phyloP scores from a whole-genome alignment of 2,797 vertebrate species.

The Fringilla coelebs region DNA sequence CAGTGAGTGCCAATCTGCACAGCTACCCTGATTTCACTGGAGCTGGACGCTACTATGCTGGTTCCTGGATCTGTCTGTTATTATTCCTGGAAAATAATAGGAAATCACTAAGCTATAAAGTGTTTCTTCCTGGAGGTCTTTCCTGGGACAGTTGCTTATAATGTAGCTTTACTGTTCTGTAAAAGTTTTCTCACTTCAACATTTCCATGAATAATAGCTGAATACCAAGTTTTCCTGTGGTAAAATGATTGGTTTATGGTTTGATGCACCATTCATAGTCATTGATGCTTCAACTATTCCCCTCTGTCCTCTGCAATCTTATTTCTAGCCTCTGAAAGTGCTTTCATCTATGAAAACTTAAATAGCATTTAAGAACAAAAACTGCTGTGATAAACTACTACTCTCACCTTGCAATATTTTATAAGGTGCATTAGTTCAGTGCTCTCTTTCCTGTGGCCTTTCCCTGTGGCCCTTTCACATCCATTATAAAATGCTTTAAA shows the following conservation, averaged over 20 bases:
- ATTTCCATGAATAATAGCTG: neutral
- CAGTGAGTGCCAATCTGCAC: neutral
- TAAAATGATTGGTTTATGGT: neutral
- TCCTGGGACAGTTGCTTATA: neutral
- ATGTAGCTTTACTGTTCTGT: neutral
- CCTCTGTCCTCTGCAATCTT: neutral
- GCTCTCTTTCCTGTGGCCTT: neutral
- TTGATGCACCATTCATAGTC: neutral
- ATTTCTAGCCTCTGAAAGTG: neutral
- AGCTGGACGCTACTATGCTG: neutral
- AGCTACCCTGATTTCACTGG: neutral
- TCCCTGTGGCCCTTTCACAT: neutral
- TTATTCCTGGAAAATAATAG: neutral
- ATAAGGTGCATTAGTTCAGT: neutral
- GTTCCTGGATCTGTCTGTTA: neutral
- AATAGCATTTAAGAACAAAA: slow-evolving; percentile 7
- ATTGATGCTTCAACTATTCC: neutral
- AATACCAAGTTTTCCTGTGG: neutral
- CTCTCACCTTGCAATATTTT: neutral
- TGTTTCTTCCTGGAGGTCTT: neutral
- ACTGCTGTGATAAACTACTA: neutral
- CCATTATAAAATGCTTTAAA: neutral
- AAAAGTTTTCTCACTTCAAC: neutral
- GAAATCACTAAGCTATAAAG: neutral
- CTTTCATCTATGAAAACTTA: slow-evolving; percentile 11